These are phyloP conservation scores for Cassiopea andromeda DNA, from an alignment of 30 jellyfish, hydroid and myxozoan species.

Conservation along the genomic window DNA sequence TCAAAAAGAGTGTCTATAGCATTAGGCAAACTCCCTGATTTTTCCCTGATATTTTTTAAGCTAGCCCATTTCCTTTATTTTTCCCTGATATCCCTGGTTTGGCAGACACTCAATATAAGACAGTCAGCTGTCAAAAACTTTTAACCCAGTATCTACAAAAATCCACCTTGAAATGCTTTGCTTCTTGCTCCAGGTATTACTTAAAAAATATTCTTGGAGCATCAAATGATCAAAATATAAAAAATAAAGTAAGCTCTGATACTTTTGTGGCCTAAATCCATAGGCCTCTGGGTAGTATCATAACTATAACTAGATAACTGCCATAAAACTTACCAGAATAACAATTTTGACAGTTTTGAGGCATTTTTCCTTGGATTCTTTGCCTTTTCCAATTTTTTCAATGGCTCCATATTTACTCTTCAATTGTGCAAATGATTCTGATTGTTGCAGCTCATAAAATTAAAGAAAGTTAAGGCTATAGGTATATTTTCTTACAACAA, in stretches of 20 bases:
- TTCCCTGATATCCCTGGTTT: no score
- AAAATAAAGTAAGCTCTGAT: no score
- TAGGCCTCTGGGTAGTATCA: background rate
- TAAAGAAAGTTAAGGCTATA: no score
- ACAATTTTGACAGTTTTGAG: conserved; percentile 26
- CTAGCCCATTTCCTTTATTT: no score
- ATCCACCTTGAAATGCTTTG: background rate
- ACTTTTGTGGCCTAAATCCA: background rate
- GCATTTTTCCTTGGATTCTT: conserved; percentile 59
- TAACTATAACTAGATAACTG: background rate
- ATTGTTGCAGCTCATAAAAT: no score
- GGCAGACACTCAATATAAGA: no score
- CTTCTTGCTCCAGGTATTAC: background rate
- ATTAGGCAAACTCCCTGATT: no score
- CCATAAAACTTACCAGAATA: conserved; percentile 51
- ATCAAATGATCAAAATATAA: background rate
- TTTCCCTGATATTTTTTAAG: no score
- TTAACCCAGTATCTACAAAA: background rate
- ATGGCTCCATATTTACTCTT: conserved; percentile 48
- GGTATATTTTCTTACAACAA: no score
- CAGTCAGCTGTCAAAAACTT: no score
- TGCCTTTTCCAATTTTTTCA: conserved; percentile 18
- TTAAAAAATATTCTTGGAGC: background rate
- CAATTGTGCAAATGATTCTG: no score
- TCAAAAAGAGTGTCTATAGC: no score